Conservation (phyloP, 2,888 invertebrate species). For the Sesia apiformis region DNA sequence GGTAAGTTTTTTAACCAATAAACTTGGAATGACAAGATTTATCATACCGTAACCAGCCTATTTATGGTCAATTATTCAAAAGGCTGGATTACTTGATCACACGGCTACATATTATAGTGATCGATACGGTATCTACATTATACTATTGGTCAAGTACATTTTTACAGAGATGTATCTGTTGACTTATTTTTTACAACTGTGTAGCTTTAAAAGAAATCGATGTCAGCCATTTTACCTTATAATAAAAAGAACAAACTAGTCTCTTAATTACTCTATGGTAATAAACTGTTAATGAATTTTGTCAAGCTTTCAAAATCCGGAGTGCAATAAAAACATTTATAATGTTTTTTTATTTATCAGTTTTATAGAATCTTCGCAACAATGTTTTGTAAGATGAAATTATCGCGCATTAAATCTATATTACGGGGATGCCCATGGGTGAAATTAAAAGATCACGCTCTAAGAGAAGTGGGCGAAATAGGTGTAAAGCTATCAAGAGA, state of each 20-base stretch:
- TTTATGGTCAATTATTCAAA: no score
- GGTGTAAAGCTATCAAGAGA: neutral
- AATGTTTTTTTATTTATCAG: neutral
- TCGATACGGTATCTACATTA: no score
- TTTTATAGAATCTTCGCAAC: neutral
- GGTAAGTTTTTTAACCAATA: no score
- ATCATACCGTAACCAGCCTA: no score
- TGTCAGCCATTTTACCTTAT: slow-evolving; percentile 17
- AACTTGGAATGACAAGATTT: no score
- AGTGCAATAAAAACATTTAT: neutral
- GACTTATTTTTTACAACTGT: no score
- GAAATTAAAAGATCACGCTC: neutral
- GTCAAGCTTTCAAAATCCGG: neutral
- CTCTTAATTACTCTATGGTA: slow-evolving; percentile 19
- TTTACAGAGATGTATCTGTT: no score
- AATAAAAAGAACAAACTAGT: slow-evolving; percentile 2
- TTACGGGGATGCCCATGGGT: neutral
- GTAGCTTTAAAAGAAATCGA: slow-evolving; percentile 5
- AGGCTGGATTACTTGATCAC: no score
- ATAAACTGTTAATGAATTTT: slow-evolving; percentile 7
- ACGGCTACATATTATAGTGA: no score
- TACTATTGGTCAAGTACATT: no score
- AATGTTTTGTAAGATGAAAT: slow-evolving; percentile 40
- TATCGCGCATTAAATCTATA: slow-evolving; percentile 36
- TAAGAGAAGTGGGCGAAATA: neutral